phyloP scores from a whole-genome alignment of 2,888 invertebrate genomes.

The Axea sp. region DNA sequence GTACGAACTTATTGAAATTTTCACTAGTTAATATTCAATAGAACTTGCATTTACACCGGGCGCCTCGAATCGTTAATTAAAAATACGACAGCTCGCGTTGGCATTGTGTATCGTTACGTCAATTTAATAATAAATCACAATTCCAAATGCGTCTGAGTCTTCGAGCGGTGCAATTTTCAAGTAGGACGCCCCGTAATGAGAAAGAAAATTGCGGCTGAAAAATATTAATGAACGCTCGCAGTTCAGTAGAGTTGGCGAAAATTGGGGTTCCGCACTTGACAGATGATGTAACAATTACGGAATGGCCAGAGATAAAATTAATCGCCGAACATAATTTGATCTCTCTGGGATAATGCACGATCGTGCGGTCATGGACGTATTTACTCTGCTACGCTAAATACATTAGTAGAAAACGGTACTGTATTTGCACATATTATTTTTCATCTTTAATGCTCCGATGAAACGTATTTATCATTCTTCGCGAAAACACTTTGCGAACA shows the following conservation, averaged over 20 bases:
- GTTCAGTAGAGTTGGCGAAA: constrained; percentile 32
- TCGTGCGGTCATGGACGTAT: constrained; percentile 39
- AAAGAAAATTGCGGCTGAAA: constrained; percentile 32
- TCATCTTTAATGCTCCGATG: neutral
- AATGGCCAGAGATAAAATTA: constrained; percentile 52
- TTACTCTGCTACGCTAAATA: constrained; percentile 26
- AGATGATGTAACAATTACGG: constrained; percentile 53
- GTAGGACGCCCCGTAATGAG: constrained; percentile 13
- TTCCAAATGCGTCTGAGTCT: constrained; percentile 8
- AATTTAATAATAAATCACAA: constrained; percentile 16
- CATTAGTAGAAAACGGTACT: constrained; percentile 21
- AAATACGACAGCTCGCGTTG: neutral
- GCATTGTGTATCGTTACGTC: constrained; percentile 21
- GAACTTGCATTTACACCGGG: too few species aligned
- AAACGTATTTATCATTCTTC: neutral
- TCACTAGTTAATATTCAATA: too few species aligned
- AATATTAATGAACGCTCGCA: constrained; percentile 23
- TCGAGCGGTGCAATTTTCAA: constrained; percentile 35
- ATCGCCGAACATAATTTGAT: constrained; percentile 52
- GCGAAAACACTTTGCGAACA: neutral
- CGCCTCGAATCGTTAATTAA: too few species aligned
- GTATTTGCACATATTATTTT: neutral
- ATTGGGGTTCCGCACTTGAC: constrained; percentile 36
- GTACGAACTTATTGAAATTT: too few species aligned
- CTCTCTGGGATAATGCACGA: constrained; percentile 36